Evolutionary conservation across 2,888 invertebrate species (phyloP), one percentile per base, ranked within the genome.

Genomic region (Eulithis testata): DNA sequence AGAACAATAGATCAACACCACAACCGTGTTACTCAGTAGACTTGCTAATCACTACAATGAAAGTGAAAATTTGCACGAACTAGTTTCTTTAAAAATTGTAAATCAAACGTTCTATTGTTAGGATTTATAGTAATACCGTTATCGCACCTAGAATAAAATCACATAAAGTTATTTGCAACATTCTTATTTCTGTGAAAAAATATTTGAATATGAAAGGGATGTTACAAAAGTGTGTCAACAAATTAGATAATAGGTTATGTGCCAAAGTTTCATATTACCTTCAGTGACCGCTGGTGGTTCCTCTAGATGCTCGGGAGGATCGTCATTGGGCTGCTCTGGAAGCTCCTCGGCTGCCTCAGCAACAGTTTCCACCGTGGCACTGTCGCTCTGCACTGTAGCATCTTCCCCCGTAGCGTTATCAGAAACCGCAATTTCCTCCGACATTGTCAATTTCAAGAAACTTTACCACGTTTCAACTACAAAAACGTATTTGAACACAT

Each of bases 351-450:
- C 82, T 64, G 76, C 70, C 52, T 79, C 83, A 62, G 71, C 77
- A 56, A 78, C 77, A 60, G 79, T 74, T 69, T 83, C 77, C 62
- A 74, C 69, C 63, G 79, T 76, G 63, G 79, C 79, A 70, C 87
- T 86, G 63, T 83, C 86, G 64, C 76, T 81, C 66, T 76, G 82
- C 67, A 82, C 75, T 76, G 80, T 84, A 77, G 79, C 78, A 78
- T 89, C 88, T 70, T 89, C 88, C 59, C 78, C 81, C 67, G 82
- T 82, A 72, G 84, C 85, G 82, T 87, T 91, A 88, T 90, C 91
- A 85, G 86, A 84, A 83, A 90, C 85, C 87, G 91, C 91, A 90
- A 92, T 91, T 91, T 91, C 90, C 73, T 91, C 91, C 71, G 92
- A 92, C 92, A 92, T 92, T 88, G 90, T 91, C 87, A 88, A 88